Percentiles rank a stretch among this genome's conserved stretches.
phyloP scores from a whole-genome alignment of 1,140 invertebrate species.

The Habropoda laboriosa region DNA sequence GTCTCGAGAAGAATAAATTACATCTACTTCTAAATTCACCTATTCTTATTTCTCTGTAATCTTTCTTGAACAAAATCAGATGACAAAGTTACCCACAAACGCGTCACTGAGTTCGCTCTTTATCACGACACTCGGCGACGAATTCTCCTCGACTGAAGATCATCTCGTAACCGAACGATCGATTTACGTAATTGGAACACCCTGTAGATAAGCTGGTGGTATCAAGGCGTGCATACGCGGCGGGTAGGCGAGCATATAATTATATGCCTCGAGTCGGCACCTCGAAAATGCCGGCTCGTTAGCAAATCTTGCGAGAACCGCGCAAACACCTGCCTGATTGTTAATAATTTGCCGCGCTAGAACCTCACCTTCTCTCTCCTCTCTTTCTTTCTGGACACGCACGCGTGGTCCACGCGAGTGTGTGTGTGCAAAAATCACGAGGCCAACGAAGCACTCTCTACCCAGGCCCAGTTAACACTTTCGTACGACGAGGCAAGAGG shows the following conservation, averaged over 20 bases:
- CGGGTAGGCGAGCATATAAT: slow-evolving; percentile 70
- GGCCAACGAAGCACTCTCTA: not conserved
- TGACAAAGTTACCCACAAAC: too few species aligned
- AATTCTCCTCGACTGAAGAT: too few species aligned
- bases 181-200: slow-evolving; percentile 52
- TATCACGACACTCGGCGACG: too few species aligned
- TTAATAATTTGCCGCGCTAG: slow-evolving; percentile 74
- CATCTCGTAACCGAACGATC: not conserved
- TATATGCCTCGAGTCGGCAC: slow-evolving; percentile 74
- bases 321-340: slow-evolving; percentile 76
- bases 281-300: slow-evolving; percentile 73
- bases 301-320: slow-evolving; percentile 69
- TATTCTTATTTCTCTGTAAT: too few species aligned
- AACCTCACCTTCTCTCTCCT: not conserved
- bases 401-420: slow-evolving; percentile 1
- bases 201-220: slow-evolving; percentile 63
- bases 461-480: slow-evolving; percentile 34
- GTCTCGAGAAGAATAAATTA: too few species aligned
- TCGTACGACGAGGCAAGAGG: slow-evolving; percentile 3
- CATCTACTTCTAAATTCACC: too few species aligned
- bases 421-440: slow-evolving; percentile 34
- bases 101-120: too few species aligned
- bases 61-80: too few species aligned
- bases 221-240: slow-evolving; percentile 65
- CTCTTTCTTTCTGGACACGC: not conserved